A percentile compares a stretch with the other conserved stretches of the same genome.
Evolutionary conservation across 1,140 invertebrate species (phyloP).

Genomic region (Schlechtendalia chinensis): DNA sequence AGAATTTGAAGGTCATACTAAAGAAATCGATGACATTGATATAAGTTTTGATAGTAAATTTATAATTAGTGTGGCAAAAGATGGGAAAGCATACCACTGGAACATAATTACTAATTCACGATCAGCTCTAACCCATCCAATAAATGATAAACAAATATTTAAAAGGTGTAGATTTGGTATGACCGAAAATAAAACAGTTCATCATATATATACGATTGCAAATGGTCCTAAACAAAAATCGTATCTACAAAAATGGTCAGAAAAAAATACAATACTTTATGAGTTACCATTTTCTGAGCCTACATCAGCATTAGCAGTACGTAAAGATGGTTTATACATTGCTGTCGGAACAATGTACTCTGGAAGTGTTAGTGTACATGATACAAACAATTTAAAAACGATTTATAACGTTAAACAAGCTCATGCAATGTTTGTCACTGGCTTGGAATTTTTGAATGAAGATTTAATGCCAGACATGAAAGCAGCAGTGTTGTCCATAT

Average conservation of each 20-base stretch:
- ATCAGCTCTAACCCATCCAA: conserved; percentile 63
- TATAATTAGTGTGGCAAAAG: conserved; percentile 81
- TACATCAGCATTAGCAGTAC: conserved; percentile 80
- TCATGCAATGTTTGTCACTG: conserved; percentile 93
- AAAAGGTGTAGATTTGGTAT: conserved; percentile 54
- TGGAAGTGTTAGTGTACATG: conserved; percentile 85
- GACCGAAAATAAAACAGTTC: conserved; percentile 24
- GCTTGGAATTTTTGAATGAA: conserved; percentile 74
- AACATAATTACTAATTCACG: conserved; percentile 65
- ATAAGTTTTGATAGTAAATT: conserved; percentile 74
- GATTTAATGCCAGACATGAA: conserved; percentile 60
- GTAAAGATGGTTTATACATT: conserved; percentile 86
- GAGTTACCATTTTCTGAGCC: conserved; percentile 59
- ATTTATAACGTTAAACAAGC: conserved; percentile 76
- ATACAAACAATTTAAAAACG: conserved; percentile 88
- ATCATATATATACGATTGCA: conserved; percentile 29
- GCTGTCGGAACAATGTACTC: conserved; percentile 90
- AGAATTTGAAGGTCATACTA: conserved; percentile 69
- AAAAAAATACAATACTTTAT: conserved; percentile 53
- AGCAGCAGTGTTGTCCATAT: conserved; percentile 87
- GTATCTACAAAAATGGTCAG: conserved; percentile 61
- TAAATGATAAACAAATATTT: conserved; percentile 54
- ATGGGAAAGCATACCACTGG: conserved; percentile 81
- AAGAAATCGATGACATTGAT: conserved; percentile 89
- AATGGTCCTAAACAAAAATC: conserved; percentile 43